Evolutionary conservation across 2,113 vertebrate genomes (phyloP).

Genomic region (Rana temporaria): DNA sequence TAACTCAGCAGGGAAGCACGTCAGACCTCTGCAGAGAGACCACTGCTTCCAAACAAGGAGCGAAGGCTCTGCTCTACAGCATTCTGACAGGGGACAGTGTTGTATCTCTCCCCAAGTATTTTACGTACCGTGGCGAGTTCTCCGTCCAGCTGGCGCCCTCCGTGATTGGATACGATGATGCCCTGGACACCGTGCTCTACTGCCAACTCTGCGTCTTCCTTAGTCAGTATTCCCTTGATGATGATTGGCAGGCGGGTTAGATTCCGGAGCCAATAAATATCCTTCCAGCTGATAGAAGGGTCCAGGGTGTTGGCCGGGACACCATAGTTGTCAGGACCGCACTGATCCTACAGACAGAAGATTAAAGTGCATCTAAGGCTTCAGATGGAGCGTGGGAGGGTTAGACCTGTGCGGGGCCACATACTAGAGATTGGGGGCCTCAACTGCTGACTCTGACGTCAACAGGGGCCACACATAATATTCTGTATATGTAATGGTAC

Average conservation of each 20-base stretch:
- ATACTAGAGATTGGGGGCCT: too few relatives aligned
- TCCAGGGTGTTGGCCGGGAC: constrained; percentile 79
- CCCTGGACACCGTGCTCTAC: constrained; percentile 87
- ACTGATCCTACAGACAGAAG: constrained; percentile 67
- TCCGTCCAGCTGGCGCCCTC: constrained; percentile 93
- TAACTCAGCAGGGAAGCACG: too few relatives aligned
- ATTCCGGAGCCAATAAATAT: constrained; percentile 86
- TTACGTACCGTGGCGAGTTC: constrained; percentile 83
- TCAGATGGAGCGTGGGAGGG: too few relatives aligned
- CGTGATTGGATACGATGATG: constrained; percentile 95
- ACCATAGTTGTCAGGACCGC: constrained; percentile 68
- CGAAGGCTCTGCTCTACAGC: too few relatives aligned
- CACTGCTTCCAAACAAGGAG: too few relatives aligned
- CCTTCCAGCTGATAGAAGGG: constrained; percentile 88
- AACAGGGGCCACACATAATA: too few relatives aligned
- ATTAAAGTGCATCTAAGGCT: background rate
- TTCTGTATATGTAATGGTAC: too few relatives aligned
- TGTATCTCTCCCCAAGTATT: background rate
- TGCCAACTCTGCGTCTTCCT: constrained; percentile 93
- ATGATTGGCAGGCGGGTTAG: constrained; percentile 89
- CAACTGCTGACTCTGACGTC: too few relatives aligned
- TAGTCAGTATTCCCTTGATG: constrained; percentile 95
- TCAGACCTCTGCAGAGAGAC: too few relatives aligned
- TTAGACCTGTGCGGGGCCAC: too few relatives aligned
- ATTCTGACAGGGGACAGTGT: too few relatives aligned